These are phyloP conservation scores for Triplophysa bombifrons DNA, from an alignment of 2,797 vertebrate species.

Conservation along the genomic window DNA sequence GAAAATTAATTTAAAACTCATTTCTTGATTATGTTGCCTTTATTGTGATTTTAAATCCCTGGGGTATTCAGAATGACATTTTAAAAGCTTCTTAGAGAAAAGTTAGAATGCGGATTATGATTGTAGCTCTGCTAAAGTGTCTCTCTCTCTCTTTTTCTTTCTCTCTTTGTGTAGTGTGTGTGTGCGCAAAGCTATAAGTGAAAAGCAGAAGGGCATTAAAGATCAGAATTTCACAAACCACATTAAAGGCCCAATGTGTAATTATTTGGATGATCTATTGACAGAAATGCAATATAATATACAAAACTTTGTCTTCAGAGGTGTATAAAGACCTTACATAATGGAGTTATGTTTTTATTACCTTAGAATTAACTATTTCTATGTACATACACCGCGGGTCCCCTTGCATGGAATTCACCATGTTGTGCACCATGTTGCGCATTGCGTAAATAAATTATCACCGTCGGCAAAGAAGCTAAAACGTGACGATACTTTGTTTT, in stretches of 20 bases:
- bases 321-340: too few species aligned
- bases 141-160: background rate
- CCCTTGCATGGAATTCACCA: too few species aligned
- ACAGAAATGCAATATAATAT: too few species aligned
- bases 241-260: background rate
- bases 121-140: background rate
- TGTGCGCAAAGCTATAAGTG: background rate
- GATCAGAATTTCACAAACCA: background rate
- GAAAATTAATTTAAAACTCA: conserved; percentile 6
- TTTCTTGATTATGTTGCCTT: background rate
- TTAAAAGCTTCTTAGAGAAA: conserved; percentile 1
- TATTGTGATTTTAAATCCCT: conserved; percentile 7
- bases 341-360: too few species aligned
- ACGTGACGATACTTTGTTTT: too few species aligned
- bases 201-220: background rate
- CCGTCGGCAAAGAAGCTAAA: too few species aligned
- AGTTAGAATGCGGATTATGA: background rate
- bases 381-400: too few species aligned
- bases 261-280: too few species aligned
- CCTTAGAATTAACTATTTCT: too few species aligned
- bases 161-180: background rate
- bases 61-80: background rate
- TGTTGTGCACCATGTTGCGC: too few species aligned
- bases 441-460: too few species aligned
- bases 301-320: too few species aligned